Evolutionary conservation across 2,888 invertebrate genomes (phyloP).

Genomic region (Anthophora plumipes): DNA sequence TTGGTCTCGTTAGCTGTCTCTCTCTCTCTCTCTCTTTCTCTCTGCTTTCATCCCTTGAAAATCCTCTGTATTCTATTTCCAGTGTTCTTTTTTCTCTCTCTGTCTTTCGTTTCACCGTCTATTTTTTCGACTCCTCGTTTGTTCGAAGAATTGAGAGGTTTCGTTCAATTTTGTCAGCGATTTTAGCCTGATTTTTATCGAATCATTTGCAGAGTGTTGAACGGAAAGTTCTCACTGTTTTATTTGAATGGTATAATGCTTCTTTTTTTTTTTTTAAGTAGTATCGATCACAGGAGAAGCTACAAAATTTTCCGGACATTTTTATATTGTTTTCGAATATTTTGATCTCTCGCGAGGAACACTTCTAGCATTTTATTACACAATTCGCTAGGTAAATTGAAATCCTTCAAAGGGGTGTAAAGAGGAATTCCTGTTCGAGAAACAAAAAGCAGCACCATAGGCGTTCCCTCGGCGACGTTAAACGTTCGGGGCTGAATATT

Average conservation of each 20-base stretch:
- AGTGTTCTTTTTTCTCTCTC: neutral
- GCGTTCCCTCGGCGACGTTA: slow-evolving; percentile 47
- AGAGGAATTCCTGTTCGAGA: neutral
- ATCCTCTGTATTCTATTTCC: slow-evolving; percentile 32
- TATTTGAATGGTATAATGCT: no score
- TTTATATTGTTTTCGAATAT: no score
- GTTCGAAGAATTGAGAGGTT: neutral
- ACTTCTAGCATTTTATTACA: no score
- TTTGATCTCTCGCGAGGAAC: no score
- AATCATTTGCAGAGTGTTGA: neutral
- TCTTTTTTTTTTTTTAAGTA: no score
- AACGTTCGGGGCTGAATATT: slow-evolving; percentile 72
- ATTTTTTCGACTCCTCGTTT: neutral
- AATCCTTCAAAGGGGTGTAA: neutral
- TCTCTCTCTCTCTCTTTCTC: slow-evolving; percentile 5
- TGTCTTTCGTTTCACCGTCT: neutral
- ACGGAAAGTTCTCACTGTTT: neutral
- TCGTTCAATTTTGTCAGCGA: neutral
- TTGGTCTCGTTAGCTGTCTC: slow-evolving; percentile 76
- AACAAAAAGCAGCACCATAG: slow-evolving; percentile 26
- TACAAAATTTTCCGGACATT: no score
- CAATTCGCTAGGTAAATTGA: no score
- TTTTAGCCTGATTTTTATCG: neutral
- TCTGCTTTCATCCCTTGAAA: slow-evolving; percentile 9
- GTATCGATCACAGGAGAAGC: no score